A percentile compares a stretch with the other conserved stretches of the same genome.
phyloP scores from a whole-genome alignment of 2,888 invertebrate genomes.

The Uloborus plumipes region DNA sequence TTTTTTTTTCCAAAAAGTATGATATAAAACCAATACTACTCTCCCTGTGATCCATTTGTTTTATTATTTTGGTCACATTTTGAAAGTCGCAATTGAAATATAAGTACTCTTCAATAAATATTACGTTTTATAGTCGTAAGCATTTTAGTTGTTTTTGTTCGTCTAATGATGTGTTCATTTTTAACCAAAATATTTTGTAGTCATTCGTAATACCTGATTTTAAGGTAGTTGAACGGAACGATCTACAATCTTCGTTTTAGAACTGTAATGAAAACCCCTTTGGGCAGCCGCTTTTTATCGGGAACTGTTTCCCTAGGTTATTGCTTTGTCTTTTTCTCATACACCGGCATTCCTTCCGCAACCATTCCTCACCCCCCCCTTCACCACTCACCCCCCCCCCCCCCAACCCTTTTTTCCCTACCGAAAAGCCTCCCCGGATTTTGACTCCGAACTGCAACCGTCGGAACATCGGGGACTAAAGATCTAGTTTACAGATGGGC shows the following conservation, averaged over 20 bases:
- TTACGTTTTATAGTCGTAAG: too few species aligned
- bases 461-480: background rate
- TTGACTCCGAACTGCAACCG: background rate
- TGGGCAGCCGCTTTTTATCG: background rate
- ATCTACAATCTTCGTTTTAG: background rate
- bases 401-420: background rate
- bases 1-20: too few species aligned
- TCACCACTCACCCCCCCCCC: background rate
- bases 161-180: too few species aligned
- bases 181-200: too few species aligned
- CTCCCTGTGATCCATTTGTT: too few species aligned
- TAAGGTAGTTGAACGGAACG: background rate
- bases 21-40: too few species aligned
- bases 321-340: slow-evolving; percentile 10
- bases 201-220: too few species aligned
- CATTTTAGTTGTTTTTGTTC: too few species aligned
- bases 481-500: too few species aligned
- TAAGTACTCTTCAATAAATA: too few species aligned
- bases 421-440: background rate
- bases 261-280: background rate
- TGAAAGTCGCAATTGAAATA: too few species aligned
- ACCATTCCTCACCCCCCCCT: background rate
- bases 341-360: slow-evolving; percentile 4
- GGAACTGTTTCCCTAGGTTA: slow-evolving; percentile 10
- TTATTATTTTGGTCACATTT: too few species aligned